Evolutionary conservation across 2,113 vertebrate species (phyloP).

Genomic region (Picathartes gymnocephalus): DNA sequence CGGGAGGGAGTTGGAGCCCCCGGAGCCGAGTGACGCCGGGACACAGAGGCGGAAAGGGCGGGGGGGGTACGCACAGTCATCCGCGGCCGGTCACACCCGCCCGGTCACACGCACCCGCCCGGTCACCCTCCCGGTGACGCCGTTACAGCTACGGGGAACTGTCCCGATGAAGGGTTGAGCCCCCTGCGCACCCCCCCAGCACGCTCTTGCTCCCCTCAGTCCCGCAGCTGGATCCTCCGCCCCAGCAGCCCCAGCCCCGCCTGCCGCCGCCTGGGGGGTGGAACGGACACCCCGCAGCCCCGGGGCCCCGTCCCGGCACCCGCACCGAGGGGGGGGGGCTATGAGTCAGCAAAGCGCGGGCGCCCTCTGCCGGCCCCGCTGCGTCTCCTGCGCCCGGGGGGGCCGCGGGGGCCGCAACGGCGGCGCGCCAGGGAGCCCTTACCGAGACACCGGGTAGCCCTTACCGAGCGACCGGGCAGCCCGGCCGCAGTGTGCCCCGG

Average conservation of each 20-base stretch:
- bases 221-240: neutral
- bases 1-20: neutral
- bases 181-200: neutral
- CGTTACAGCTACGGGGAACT: neutral
- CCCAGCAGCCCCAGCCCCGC: neutral
- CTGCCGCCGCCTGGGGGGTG: neutral
- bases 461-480: neutral
- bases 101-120: neutral
- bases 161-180: neutral
- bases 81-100: neutral
- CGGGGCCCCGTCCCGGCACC: neutral
- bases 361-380: conserved; percentile 6
- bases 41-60: neutral
- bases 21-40: neutral
- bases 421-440: neutral
- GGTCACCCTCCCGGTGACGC: neutral
- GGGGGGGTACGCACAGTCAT: neutral
- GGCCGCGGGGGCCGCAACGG: neutral
- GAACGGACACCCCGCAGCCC: neutral
- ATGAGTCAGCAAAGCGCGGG: conserved; percentile 58
- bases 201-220: neutral
- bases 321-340: neutral
- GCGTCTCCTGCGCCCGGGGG: neutral
- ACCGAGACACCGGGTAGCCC: neutral
- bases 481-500: neutral